A percentile compares a stretch with the other conserved stretches of the same genome.
phyloP scores from a whole-genome alignment of 1,140 invertebrate genomes.

The Danaus plexippus region DNA sequence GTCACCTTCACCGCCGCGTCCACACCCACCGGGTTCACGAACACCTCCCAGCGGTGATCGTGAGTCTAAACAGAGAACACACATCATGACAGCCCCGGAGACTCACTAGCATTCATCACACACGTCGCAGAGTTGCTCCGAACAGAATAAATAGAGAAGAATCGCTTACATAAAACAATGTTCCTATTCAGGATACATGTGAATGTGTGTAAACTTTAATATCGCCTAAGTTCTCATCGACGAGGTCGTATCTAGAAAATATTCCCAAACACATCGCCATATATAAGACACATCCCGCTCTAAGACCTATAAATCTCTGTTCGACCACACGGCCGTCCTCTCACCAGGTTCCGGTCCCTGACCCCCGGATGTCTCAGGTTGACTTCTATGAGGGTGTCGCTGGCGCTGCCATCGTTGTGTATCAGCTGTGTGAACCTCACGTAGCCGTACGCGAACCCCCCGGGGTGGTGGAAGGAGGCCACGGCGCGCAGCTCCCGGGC shows the following conservation, averaged over 20 bases:
- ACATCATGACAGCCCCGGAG: no score
- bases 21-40: conserved; percentile 93
- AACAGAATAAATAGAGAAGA: no score
- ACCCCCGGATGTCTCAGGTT: conserved; percentile 88
- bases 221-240: no score
- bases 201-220: no score
- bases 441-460: conserved; percentile 89
- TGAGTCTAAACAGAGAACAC: conserved; percentile 74
- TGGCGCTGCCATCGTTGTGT: conserved; percentile 87
- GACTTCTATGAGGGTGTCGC: conserved; percentile 91
- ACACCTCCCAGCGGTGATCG: conserved; percentile 93
- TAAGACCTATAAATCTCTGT: no score
- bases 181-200: no score
- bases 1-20: conserved; percentile 88
- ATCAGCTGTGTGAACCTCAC: conserved; percentile 90
- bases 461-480: conserved; percentile 92
- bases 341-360: conserved; percentile 84
- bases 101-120: no score
- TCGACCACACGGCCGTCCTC: no score
- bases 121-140: not conserved
- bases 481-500: conserved; percentile 88
- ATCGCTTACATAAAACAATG: no score
- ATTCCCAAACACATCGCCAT: not conserved
- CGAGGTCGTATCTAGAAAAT: no score
- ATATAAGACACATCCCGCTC: no score